phyloP scores from a whole-genome alignment of 64 coral and sea anemone species.

The Dendrophyllia cribrosa region DNA sequence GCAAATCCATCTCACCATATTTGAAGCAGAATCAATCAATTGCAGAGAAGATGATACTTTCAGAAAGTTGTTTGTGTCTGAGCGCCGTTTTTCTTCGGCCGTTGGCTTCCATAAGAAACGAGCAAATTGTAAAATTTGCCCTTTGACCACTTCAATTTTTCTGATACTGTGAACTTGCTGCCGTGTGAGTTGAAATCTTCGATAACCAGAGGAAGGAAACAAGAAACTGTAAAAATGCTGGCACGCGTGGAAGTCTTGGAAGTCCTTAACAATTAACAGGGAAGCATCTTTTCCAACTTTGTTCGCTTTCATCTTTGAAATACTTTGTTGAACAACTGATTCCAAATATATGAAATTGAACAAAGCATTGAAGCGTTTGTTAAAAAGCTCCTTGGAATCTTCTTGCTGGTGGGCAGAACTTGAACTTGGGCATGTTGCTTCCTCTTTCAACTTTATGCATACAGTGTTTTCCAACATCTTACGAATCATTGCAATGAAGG shows the following conservation, averaged over 20 bases:
- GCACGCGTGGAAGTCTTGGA: conserved; percentile 43
- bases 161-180: neutral
- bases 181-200: neutral
- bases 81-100: neutral
- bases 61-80: conserved; percentile 74
- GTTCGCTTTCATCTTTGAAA: neutral
- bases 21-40: neutral
- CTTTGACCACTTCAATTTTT: conserved; percentile 33
- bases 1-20: conserved; percentile 12
- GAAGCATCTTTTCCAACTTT: neutral
- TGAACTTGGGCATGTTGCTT: neutral
- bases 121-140: conserved; percentile 44
- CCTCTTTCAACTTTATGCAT: conserved; percentile 33
- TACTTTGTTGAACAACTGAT: conserved; percentile 35
- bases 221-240: conserved; percentile 60
- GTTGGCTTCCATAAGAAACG: conserved; percentile 39
- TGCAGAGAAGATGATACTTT: conserved; percentile 69
- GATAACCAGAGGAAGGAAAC: conserved; percentile 61
- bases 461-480: conserved; percentile 48
- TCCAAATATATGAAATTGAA: conserved; percentile 77
- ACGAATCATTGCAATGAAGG: conserved; percentile 38
- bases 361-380: conserved; percentile 51
- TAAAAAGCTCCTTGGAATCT: conserved; percentile 40
- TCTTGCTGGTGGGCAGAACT: conserved; percentile 55
- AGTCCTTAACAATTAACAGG: neutral